These are phyloP conservation scores for Drosophila leonis DNA, from an alignment of 2,888 invertebrate species.

Conservation along the genomic window DNA sequence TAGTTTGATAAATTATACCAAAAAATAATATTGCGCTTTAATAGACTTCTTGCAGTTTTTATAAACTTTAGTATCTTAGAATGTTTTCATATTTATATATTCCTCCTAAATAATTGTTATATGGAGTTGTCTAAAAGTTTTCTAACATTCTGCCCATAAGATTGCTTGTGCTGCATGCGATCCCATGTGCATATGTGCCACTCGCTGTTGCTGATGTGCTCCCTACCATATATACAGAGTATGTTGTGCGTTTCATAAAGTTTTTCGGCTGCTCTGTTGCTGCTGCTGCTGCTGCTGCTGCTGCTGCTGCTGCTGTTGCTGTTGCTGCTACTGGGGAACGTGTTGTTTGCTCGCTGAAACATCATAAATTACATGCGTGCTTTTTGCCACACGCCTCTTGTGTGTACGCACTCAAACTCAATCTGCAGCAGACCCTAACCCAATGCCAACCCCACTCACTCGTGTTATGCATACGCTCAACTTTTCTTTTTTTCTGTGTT, in stretches of 20 bases:
- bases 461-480: constrained; percentile 46
- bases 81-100: not conserved
- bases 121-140: constrained; percentile 16
- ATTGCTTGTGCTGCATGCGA: constrained; percentile 21
- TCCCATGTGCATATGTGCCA: constrained; percentile 54
- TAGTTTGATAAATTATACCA: not conserved
- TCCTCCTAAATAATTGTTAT: not conserved
- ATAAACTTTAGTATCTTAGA: not conserved
- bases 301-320: constrained; percentile 13
- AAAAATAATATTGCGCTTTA: not conserved
- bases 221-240: constrained; percentile 11
- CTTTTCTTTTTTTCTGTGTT: constrained; percentile 4
- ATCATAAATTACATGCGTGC: constrained; percentile 81
- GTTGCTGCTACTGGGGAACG: constrained; percentile 59
- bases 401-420: constrained; percentile 73
- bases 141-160: constrained; percentile 13
- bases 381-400: constrained; percentile 76
- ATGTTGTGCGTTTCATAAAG: constrained; percentile 61
- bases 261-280: constrained; percentile 59
- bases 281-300: constrained; percentile 25
- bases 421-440: constrained; percentile 49
- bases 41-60: constrained; percentile 9
- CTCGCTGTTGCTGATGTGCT: constrained; percentile 30
- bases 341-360: constrained; percentile 81
- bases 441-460: not conserved